Base-by-base conservation (phyloP, 2,888 invertebrate genomes). In the Piscicola geometra region DNA sequence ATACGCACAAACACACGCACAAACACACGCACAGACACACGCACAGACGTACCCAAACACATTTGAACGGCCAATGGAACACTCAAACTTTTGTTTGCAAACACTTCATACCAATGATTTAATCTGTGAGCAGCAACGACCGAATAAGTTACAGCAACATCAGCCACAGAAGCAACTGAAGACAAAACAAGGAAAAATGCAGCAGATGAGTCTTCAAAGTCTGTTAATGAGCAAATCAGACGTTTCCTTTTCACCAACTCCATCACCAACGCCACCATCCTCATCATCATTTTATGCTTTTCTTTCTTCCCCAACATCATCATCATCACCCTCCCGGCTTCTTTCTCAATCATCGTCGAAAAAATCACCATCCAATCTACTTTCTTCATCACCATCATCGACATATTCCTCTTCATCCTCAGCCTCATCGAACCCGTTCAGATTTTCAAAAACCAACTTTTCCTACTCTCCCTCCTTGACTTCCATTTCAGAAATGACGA, bases 381-480 rank as follows among this genome's bases (percentile, higher is more conserved):
- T 30, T 12, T 12, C 64, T 64, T 64, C 64, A 12, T 21, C 30
- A 64, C 5, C 64, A n/a, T 28, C n/a, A 64, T 21, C 64, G 64
- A 12, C 30, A 30, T 9, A 5, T 12, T 28, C 64, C 9, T 64
- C 30, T 9, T 50, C 30, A 64, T 64, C 64, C n/a, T 12, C 64
- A 3, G 5, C 64, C n/a, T 64, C 64, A 3, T 64, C 64, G 5
- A 9, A 5, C 41, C 5, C 5, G 9, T 12, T 64, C 64, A n/a
- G 30, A 64, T 21, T 64, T 5, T n/a, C n/a, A 28, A 30, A n/a
- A 12, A 50, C n/a, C n/a, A 64, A 12, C 21, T 64, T n/a, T n/a
- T n/a, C 28, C 9, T 64, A 64, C 64, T 28, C 64, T 64, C 30
- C 64, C 9, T 64, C 64, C n/a, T 64, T 64, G 30, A 12, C 64